Percentiles rank a stretch among this genome's conserved stretches.
phyloP scores from a whole-genome alignment of 2,888 invertebrate genomes.

The Chrysodeixis includens region DNA sequence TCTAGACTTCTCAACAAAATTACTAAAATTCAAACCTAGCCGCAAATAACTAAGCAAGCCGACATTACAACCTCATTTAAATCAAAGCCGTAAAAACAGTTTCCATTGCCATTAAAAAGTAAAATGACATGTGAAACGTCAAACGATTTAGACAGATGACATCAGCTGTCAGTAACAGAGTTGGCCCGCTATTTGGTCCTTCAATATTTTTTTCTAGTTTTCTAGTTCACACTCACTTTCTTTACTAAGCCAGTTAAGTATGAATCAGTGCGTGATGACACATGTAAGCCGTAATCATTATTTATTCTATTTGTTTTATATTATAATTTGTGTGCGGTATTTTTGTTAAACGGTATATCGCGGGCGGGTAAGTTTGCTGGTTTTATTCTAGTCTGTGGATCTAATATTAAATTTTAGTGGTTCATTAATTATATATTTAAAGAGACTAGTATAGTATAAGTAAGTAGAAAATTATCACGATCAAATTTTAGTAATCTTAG shows the following conservation, averaged over 20 bases:
- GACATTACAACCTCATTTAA: background rate
- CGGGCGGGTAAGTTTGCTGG: background rate
- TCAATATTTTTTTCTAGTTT: conserved; percentile 15
- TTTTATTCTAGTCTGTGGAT: too few relatives aligned
- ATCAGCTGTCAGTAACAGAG: background rate
- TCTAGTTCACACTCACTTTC: conserved; percentile 17
- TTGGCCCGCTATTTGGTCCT: background rate
- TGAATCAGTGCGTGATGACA: conserved; percentile 29
- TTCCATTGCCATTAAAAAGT: background rate
- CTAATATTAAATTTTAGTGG: too few relatives aligned
- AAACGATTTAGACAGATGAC: background rate
- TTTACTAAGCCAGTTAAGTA: conserved; percentile 13
- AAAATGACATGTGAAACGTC: background rate
- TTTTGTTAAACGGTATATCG: background rate
- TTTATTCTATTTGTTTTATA: background rate
- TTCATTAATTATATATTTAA: too few relatives aligned
- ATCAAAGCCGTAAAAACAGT: background rate
- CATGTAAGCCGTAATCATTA: conserved; percentile 8
- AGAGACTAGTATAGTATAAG: too few relatives aligned
- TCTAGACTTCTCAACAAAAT: background rate
- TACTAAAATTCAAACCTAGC: background rate
- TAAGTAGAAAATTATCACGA: too few relatives aligned
- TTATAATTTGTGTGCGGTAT: background rate
- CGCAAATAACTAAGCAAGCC: background rate
- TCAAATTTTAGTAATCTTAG: too few relatives aligned